Conservation (phyloP, 2,888 invertebrate genomes). For the Neuroscelio doddi region DNA sequence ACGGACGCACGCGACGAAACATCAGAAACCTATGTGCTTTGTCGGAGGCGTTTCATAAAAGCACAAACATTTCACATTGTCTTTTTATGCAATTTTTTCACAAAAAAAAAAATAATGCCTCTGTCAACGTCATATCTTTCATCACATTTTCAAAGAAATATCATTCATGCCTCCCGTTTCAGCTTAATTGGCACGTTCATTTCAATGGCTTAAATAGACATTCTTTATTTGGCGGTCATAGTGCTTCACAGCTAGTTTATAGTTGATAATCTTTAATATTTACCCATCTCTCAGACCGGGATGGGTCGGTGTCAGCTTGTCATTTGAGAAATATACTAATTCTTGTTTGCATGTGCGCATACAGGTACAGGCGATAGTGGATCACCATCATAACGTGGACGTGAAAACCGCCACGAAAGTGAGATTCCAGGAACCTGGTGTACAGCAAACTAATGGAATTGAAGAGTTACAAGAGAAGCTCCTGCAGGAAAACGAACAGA, state of each 20-base stretch:
- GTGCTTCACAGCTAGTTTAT: slow-evolving; percentile 64
- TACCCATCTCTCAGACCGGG: slow-evolving; percentile 24
- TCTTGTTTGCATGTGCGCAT: neutral
- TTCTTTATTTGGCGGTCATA: slow-evolving; percentile 59
- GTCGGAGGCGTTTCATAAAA: slow-evolving; percentile 15
- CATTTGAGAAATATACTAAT: slow-evolving; percentile 15
- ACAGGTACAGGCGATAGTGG: slow-evolving; percentile 95
- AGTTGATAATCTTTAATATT: slow-evolving; percentile 32
- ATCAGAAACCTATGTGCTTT: neutral
- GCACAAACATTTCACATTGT: no score
- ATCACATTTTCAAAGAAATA: slow-evolving; percentile 30
- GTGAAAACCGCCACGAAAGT: slow-evolving; percentile 88
- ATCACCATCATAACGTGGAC: slow-evolving; percentile 85
- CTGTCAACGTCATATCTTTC: slow-evolving; percentile 31
- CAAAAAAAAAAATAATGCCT: slow-evolving; percentile 19
- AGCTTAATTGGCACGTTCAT: slow-evolving; percentile 67
- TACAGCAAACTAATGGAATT: slow-evolving; percentile 59
- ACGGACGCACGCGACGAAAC: slow-evolving; percentile 21
- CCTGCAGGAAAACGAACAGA: slow-evolving; percentile 55
- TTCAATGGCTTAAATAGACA: slow-evolving; percentile 63
- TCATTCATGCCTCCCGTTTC: slow-evolving; percentile 53
- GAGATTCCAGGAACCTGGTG: slow-evolving; percentile 85
- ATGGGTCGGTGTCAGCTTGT: slow-evolving; percentile 24
- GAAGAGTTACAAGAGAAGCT: slow-evolving; percentile 65
- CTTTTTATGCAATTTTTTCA: no score